Conservation (phyloP, 2,888 invertebrate genomes). For the Sussaba pulchella region DNA sequence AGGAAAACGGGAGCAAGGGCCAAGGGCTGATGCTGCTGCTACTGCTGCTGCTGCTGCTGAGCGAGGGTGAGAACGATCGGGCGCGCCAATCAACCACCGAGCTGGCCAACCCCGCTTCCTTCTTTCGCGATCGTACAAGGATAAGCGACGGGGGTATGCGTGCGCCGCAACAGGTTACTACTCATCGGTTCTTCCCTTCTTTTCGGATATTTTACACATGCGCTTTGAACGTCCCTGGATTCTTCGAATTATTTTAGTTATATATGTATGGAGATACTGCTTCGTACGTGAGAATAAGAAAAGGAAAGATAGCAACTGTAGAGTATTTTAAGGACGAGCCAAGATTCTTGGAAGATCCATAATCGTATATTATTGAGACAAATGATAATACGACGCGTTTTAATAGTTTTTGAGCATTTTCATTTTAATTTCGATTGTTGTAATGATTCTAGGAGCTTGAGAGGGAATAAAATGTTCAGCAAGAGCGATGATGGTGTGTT, state of each 20-base stretch:
- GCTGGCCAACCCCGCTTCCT: conserved; percentile 17
- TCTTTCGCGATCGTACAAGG: conserved; percentile 8
- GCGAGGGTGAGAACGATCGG: conserved; percentile 6
- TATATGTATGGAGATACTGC: background rate
- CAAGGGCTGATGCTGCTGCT: conserved; percentile 4
- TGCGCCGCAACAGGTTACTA: conserved; percentile 82
- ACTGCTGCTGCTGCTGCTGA: too few relatives aligned
- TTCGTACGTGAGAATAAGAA: too few relatives aligned
- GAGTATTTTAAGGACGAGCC: too few relatives aligned
- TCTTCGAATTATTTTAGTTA: background rate
- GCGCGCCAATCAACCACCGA: conserved; percentile 9
- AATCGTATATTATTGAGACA: too few relatives aligned
- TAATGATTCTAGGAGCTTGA: too few relatives aligned
- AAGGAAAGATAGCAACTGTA: too few relatives aligned
- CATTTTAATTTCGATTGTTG: too few relatives aligned
- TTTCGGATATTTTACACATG: conserved; percentile 33
- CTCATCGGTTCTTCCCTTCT: conserved; percentile 51
- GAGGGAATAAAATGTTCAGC: too few relatives aligned
- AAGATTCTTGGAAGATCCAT: too few relatives aligned
- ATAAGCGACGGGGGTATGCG: conserved; percentile 69
- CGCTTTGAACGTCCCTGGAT: background rate
- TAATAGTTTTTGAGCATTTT: too few relatives aligned
- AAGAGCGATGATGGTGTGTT: too few relatives aligned
- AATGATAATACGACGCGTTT: too few relatives aligned
- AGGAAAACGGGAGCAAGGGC: conserved; percentile 14